These are phyloP conservation scores for Ptilodon capucinus DNA, from an alignment of 2,888 invertebrate species.

Conservation along the genomic window DNA sequence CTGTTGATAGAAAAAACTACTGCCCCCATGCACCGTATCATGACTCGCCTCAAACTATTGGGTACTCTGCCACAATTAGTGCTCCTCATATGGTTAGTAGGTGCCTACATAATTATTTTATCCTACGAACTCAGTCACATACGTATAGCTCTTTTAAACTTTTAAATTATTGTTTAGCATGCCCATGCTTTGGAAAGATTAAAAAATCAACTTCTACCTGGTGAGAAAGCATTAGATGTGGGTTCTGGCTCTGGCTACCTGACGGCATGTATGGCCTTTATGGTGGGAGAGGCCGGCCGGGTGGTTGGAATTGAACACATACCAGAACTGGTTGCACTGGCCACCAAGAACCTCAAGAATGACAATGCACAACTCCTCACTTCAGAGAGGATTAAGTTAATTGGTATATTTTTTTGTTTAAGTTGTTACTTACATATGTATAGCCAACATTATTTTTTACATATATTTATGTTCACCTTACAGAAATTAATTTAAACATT, in stretches of 20 bases:
- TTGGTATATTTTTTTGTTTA: slow-evolving; percentile 74
- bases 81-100: slow-evolving; percentile 96
- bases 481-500: no score
- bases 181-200: slow-evolving; percentile 95
- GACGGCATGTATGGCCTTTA: slow-evolving; percentile 94
- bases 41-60: slow-evolving; percentile 96
- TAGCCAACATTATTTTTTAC: no score
- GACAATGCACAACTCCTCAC: slow-evolving; percentile 87
- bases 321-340: slow-evolving; percentile 88
- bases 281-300: slow-evolving; percentile 86
- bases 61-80: slow-evolving; percentile 96
- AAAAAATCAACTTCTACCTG: slow-evolving; percentile 88
- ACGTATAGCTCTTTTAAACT: slow-evolving; percentile 3
- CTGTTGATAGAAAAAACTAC: slow-evolving; percentile 93
- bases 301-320: slow-evolving; percentile 97
- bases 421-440: background rate
- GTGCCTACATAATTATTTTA: no score
- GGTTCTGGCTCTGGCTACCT: slow-evolving; percentile 97
- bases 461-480: no score
- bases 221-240: slow-evolving; percentile 92
- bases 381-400: slow-evolving; percentile 85
- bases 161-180: slow-evolving; percentile 83
- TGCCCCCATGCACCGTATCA: slow-evolving; percentile 90
- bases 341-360: slow-evolving; percentile 88
- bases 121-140: no score